These are phyloP conservation scores for Nemotelus nigrinus DNA, from an alignment of 2,888 invertebrate genomes.

Conservation along the genomic window DNA sequence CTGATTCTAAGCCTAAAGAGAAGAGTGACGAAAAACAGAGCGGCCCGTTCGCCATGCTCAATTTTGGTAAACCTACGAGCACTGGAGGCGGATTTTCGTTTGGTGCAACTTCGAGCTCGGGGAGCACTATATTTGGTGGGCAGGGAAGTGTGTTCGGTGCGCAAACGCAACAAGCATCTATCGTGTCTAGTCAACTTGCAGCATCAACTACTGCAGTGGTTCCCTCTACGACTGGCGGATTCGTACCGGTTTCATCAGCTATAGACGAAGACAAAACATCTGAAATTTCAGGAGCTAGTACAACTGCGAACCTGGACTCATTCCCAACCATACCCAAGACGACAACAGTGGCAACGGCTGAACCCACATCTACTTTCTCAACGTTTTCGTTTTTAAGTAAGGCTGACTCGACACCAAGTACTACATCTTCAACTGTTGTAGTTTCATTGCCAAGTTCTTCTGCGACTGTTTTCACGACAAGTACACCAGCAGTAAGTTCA, in stretches of 20 bases:
- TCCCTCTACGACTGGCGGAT: background rate
- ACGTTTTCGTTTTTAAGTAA: conserved; percentile 37
- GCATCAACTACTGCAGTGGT: background rate
- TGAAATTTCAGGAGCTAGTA: background rate
- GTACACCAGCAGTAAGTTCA: background rate
- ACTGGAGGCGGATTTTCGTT: conserved; percentile 11
- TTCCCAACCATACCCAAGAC: background rate
- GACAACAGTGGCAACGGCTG: background rate
- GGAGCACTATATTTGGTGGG: conserved; percentile 19
- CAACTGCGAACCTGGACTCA: background rate
- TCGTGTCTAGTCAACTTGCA: background rate
- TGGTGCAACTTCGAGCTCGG: background rate
- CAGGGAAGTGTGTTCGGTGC: conserved; percentile 20
- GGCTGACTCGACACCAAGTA: conserved; percentile 8
- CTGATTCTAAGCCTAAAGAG: background rate
- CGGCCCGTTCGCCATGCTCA: conserved; percentile 11
- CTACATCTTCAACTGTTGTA: conserved; percentile 32
- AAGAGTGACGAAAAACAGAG: background rate
- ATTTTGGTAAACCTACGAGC: background rate
- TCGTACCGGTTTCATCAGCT: background rate
- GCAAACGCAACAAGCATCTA: background rate
- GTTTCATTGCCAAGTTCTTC: background rate
- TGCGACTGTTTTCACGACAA: background rate
- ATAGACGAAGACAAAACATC: conserved; percentile 22
- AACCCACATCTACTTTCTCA: conserved; percentile 41